Conservation (phyloP, 2,113 vertebrate genomes). For the Triplophysa siluroides region DNA sequence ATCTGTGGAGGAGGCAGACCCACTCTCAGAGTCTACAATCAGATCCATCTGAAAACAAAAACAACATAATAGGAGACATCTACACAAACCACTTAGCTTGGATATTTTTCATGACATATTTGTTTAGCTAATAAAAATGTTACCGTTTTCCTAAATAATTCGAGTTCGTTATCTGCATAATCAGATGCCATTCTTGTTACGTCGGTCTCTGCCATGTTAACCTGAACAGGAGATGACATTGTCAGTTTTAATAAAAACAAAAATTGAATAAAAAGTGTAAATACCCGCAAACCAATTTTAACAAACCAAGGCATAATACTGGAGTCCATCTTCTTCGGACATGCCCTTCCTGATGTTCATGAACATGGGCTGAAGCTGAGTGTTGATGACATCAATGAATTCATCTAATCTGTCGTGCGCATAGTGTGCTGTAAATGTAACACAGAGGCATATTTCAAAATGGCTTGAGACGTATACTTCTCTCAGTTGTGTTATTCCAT, state of each 20-base stretch:
- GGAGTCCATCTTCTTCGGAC: conserved; percentile 79
- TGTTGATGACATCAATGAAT: conserved; percentile 84
- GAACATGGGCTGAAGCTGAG: conserved; percentile 85
- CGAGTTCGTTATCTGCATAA: conserved; percentile 92
- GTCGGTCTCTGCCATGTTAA: conserved; percentile 87
- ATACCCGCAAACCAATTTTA: not conserved
- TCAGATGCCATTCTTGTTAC: conserved; percentile 91
- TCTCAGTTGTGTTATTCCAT: too few species aligned
- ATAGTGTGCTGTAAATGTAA: conserved; percentile 69
- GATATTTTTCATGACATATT: not conserved
- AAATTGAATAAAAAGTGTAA: not conserved
- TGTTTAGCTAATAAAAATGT: conserved; percentile 57
- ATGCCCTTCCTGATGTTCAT: conserved; percentile 89
- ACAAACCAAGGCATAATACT: conserved; percentile 86
- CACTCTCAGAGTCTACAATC: conserved; percentile 85
- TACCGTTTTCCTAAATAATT: conserved; percentile 92
- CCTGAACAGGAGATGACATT: conserved; percentile 70
- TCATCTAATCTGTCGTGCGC: conserved; percentile 80
- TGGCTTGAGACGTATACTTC: too few species aligned
- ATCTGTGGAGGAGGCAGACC: conserved; percentile 87
- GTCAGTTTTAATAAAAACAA: not conserved
- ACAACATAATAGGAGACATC: not conserved
- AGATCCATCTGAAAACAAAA: conserved; percentile 82
- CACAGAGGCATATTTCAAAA: not conserved
- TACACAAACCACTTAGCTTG: not conserved